These are phyloP conservation scores for Phoenicopterus ruber DNA, from an alignment of 2,113 vertebrate genomes.

Conservation along the genomic window DNA sequence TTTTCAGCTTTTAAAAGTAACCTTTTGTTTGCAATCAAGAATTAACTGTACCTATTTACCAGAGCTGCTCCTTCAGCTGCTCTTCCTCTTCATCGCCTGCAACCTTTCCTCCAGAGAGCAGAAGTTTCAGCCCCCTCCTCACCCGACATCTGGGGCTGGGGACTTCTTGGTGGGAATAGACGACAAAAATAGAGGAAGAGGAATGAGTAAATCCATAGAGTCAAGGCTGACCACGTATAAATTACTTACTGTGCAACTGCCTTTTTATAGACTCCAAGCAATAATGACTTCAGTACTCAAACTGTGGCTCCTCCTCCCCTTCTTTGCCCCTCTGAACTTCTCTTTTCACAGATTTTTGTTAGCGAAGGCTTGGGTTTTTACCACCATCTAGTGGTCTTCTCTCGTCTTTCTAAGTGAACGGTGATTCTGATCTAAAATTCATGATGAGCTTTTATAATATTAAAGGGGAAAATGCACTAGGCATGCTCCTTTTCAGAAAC, in stretches of 20 bases:
- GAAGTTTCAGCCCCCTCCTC: slow-evolving; percentile 9
- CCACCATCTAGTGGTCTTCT: slow-evolving; percentile 65
- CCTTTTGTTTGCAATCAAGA: neutral
- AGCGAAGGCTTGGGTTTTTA: neutral
- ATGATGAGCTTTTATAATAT: neutral
- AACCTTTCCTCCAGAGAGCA: neutral
- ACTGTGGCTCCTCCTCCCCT: slow-evolving; percentile 46
- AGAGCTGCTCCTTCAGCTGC: neutral
- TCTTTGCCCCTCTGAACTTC: neutral
- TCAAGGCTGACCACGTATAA: slow-evolving; percentile 17
- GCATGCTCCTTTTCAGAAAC: neutral
- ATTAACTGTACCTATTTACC: slow-evolving; percentile 55
- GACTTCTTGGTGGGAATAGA: neutral
- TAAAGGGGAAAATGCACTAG: neutral
- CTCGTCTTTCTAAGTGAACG: neutral
- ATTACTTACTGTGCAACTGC: slow-evolving; percentile 44
- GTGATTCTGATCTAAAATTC: neutral
- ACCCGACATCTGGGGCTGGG: neutral
- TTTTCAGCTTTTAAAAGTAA: neutral
- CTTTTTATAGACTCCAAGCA: slow-evolving; percentile 64
- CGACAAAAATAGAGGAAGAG: slow-evolving; percentile 10
- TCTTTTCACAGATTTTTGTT: neutral
- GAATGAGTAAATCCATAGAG: slow-evolving; percentile 42
- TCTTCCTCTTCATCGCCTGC: neutral
- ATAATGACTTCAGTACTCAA: slow-evolving; percentile 47